Evolutionary conservation across 2,797 vertebrate genomes (phyloP).

Genomic region (Kryptopterus vitreolus): DNA sequence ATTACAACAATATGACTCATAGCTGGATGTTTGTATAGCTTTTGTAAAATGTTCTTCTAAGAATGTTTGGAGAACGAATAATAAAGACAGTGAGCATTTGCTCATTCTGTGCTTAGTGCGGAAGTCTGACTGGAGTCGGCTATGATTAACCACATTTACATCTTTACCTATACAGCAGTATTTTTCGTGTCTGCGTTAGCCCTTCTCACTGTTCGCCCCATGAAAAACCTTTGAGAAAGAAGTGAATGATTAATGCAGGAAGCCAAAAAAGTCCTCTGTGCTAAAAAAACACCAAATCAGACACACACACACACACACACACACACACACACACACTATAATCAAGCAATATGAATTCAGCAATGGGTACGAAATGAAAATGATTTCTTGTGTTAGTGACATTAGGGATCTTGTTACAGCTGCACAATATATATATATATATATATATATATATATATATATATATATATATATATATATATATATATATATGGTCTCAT

Average conservation of each 20-base stretch:
- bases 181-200: background rate
- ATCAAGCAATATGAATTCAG: background rate
- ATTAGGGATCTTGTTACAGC: background rate
- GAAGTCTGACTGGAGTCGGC: background rate
- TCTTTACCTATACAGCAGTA: background rate
- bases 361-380: background rate
- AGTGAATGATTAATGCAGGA: background rate
- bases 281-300: background rate
- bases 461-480: too few species aligned
- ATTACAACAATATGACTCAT: background rate
- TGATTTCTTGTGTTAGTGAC: background rate
- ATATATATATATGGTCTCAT: too few species aligned
- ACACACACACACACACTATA: background rate
- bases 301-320: too few species aligned
- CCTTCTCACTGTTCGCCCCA: background rate
- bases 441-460: too few species aligned
- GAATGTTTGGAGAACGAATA: background rate
- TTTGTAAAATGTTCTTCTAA: background rate
- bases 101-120: background rate
- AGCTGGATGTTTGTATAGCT: background rate
- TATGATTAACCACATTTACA: background rate
- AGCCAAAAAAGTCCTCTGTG: background rate
- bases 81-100: background rate
- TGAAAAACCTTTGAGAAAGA: background rate
- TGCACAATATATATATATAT: too few species aligned